Conservation (phyloP, 2,888 invertebrate species). For the Lithosia quadra region DNA sequence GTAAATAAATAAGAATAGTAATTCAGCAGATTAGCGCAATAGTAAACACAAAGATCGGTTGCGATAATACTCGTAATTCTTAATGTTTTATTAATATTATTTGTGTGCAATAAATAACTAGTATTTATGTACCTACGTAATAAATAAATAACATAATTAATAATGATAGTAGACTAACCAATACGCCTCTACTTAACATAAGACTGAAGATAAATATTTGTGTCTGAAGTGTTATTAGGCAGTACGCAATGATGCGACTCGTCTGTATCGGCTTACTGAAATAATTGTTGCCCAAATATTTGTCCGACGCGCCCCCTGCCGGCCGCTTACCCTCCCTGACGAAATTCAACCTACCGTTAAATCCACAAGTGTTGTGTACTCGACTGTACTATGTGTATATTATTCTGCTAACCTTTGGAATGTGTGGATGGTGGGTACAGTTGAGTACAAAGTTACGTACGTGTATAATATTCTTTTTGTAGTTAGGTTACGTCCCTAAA, state of each 20-base stretch:
- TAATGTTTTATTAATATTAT: too few species aligned
- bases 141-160: neutral
- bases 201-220: neutral
- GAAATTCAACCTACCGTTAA: conserved; percentile 12
- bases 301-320: conserved; percentile 7
- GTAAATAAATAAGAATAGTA: too few species aligned
- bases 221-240: neutral
- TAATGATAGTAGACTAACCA: neutral
- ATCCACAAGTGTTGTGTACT: neutral
- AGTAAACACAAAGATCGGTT: too few species aligned
- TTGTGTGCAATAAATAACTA: too few species aligned
- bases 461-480: neutral
- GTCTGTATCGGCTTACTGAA: conserved; percentile 11
- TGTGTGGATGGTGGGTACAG: neutral
- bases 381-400: conserved; percentile 4
- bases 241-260: neutral
- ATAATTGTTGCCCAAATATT: conserved; percentile 17
- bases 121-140: too few species aligned
- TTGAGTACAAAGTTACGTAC: neutral
- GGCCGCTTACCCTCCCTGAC: neutral
- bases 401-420: neutral
- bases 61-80: too few species aligned
- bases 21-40: too few species aligned
- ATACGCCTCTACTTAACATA: neutral
- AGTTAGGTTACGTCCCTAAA: too few species aligned